Percentiles rank a stretch among this genome's conserved stretches.
These are phyloP conservation scores for Tarsius wallacei DNA, from an alignment of 2,797 vertebrate species.

Conservation along the genomic window DNA sequence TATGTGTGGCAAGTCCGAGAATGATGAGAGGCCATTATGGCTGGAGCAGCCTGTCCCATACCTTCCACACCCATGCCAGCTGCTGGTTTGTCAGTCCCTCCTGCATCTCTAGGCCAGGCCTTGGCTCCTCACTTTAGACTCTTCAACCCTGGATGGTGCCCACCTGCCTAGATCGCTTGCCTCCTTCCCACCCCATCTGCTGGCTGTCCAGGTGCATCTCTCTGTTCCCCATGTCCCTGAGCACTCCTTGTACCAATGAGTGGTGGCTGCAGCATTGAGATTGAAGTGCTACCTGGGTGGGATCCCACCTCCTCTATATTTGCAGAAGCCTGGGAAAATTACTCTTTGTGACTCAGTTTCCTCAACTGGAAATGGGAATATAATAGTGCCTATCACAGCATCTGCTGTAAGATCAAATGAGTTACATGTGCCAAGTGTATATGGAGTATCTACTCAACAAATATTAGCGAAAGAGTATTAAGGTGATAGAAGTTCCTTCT, in stretches of 20 bases:
- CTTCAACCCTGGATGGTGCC: not conserved
- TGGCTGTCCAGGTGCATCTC: not conserved
- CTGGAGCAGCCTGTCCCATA: not conserved
- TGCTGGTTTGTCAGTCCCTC: not conserved
- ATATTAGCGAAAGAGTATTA: not conserved
- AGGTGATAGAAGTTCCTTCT: not conserved
- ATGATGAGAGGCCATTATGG: not conserved
- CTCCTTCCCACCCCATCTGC: not conserved
- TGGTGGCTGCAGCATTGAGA: not conserved
- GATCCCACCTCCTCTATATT: not conserved
- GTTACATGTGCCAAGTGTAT: not conserved
- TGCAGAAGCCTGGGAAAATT: not conserved
- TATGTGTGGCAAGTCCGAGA: not conserved
- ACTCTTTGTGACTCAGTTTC: not conserved
- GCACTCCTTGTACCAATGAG: not conserved
- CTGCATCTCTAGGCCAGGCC: not conserved
- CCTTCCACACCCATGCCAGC: not conserved
- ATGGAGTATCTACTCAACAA: not conserved
- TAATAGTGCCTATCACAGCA: not conserved
- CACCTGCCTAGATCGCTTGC: not conserved
- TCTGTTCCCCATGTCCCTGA: rapidly evolving
- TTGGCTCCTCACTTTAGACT: not conserved
- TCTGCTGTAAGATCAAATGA: not conserved
- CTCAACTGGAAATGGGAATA: not conserved
- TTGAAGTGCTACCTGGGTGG: not conserved